These are phyloP conservation scores for Poecile montanus DNA, from an alignment of 2,797 vertebrate genomes.

Conservation along the genomic window DNA sequence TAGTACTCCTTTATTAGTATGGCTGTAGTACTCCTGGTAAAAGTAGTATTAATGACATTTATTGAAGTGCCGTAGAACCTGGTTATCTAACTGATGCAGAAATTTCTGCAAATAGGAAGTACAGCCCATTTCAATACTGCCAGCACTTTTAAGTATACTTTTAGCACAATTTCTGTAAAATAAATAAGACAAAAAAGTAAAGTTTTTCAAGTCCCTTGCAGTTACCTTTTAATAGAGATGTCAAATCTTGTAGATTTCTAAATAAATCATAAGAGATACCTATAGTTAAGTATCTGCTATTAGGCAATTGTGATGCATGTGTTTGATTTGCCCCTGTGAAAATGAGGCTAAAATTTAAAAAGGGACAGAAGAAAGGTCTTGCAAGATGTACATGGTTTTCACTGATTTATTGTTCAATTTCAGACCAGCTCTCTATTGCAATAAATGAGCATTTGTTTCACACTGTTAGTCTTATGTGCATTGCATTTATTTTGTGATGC, in stretches of 20 bases:
- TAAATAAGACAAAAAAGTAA: not conserved
- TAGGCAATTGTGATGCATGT: not conserved
- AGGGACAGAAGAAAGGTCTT: not conserved
- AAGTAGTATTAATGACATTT: not conserved
- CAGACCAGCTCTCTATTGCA: not conserved
- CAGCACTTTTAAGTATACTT: not conserved
- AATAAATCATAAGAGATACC: not conserved
- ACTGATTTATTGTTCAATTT: accelerated
- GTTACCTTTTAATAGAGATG: not conserved
- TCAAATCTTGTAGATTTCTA: not conserved
- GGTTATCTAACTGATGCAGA: not conserved
- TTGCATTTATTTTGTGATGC: not conserved
- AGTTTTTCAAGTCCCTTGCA: not conserved
- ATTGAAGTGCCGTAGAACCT: not conserved
- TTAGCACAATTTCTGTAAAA: not conserved
- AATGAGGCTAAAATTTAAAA: not conserved
- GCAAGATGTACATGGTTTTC: not conserved
- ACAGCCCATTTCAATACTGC: not conserved
- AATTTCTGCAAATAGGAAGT: not conserved
- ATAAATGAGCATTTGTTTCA: not conserved
- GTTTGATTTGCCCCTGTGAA: not conserved
- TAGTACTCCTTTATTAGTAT: not conserved
- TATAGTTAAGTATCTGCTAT: not conserved
- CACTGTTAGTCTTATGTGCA: accelerated
- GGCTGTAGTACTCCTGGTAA: not conserved